Base-by-base conservation (phyloP, 1,140 invertebrate genomes). In the Hypsibius dujardini region DNA sequence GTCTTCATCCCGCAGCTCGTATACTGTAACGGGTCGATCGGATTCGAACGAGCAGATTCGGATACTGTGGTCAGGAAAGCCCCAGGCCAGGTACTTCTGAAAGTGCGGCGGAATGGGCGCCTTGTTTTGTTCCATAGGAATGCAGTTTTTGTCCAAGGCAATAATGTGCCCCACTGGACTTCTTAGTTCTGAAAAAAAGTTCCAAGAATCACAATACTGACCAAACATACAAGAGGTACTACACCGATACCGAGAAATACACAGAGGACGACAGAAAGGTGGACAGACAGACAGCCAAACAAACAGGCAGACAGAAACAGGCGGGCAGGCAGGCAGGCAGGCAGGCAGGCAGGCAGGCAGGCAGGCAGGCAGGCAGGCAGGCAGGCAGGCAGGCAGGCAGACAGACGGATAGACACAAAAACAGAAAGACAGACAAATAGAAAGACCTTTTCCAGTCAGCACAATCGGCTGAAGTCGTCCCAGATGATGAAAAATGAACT, bases 61-160 rank as follows among this genome's bases (percentile, higher is more conserved):
- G 2, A 98, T 81, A 28, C 90, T 95, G 76, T 96, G 90, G 82
- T 99, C 95, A 3, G 94, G 90, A 79, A 96, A 98, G 50, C 95
- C 95, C 95, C 95, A 98, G 46, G 95, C 91, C 46, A 98, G 87
- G 76, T 95, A 98, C 75, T 90, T 90, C 74, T 88, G 89, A 77
- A 87, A 94, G 0, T 85, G 81, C 0, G 92, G 90, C 1, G 93
- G 93, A 79, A 98, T 88, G 70, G 98, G 80, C 1, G 92, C 87
- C 82, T 98, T 98, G 79, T 98, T 98, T 78, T 98, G 95, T 81
- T 98, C 95, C 2, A 98, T 92, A 2, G 93, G 94, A 74, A 95
- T 80, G 46, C 96, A 72, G 15, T 85, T 84, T 79, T 90, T 90
- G 56, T 95, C 91, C 14, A 88, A 86, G 72, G 91, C 90, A 56